phyloP scores from a whole-genome alignment of 2,113 vertebrate species.

The Lasiurus borealis region DNA sequence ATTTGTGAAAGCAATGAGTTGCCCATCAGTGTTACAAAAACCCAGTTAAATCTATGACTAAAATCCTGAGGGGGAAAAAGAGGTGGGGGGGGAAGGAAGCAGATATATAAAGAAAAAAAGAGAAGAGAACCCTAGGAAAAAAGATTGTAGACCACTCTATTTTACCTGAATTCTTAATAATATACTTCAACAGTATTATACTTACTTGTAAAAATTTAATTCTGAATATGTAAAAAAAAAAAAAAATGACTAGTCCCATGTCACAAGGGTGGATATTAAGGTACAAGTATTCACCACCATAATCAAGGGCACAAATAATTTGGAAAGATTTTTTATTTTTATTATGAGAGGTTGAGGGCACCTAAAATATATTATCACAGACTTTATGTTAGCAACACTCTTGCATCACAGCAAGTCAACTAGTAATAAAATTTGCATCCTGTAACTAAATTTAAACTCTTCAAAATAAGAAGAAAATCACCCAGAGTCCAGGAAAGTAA shows the following conservation, averaged over 20 bases:
- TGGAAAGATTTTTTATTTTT: slow-evolving; percentile 31
- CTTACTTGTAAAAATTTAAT: slow-evolving; percentile 39
- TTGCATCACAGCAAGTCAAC: neutral
- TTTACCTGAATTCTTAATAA: slow-evolving; percentile 44
- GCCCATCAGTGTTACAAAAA: slow-evolving; percentile 54
- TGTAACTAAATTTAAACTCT: slow-evolving; percentile 24
- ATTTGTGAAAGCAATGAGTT: slow-evolving; percentile 70
- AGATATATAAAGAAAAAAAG: slow-evolving; percentile 28
- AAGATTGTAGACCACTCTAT: slow-evolving; percentile 49
- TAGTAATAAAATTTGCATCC: neutral
- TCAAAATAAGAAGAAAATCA: slow-evolving; percentile 19
- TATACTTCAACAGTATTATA: neutral
- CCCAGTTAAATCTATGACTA: neutral
- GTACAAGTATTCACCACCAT: neutral
- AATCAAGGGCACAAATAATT: slow-evolving; percentile 38
- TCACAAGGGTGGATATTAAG: slow-evolving; percentile 14
- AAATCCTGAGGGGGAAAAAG: neutral
- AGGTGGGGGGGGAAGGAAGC: neutral
- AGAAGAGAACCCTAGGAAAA: slow-evolving; percentile 33
- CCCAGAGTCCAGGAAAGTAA: neutral
- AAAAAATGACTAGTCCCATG: slow-evolving; percentile 31
- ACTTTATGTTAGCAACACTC: neutral
- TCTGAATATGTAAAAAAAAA: neutral
- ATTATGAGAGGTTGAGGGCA: neutral
- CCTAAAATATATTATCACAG: neutral